phyloP scores from a whole-genome alignment of 2,113 vertebrate species.

The Mirounga angustirostris region DNA sequence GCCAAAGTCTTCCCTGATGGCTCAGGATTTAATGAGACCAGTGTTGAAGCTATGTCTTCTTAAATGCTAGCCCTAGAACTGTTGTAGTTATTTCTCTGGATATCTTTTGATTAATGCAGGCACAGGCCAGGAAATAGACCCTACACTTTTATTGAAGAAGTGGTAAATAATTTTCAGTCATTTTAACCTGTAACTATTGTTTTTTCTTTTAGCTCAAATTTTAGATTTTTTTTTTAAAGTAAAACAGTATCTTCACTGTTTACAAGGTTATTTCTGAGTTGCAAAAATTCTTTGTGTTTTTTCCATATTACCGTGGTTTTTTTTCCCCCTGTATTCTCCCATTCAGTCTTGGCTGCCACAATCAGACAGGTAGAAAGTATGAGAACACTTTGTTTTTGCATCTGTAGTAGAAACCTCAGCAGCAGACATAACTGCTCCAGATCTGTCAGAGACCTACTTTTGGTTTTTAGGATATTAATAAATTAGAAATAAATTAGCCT shows the following conservation, averaged over 20 bases:
- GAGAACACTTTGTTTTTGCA: not conserved
- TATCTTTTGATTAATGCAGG: not conserved
- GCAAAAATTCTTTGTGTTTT: not conserved
- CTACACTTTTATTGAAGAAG: not conserved
- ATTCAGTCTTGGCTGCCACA: not conserved
- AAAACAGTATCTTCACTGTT: not conserved
- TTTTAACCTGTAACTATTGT: not conserved
- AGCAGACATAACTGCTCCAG: not conserved
- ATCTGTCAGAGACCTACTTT: not conserved
- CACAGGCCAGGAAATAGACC: not conserved
- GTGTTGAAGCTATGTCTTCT: not conserved
- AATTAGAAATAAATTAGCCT: not conserved
- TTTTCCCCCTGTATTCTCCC: not conserved
- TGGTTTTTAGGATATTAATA: constrained; percentile 1
- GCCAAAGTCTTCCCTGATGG: not conserved
- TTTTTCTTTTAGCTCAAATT: not conserved
- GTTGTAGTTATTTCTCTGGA: not conserved
- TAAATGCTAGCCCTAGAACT: not conserved
- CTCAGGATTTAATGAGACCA: not conserved
- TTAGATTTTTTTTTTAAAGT: not conserved
- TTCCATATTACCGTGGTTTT: not conserved
- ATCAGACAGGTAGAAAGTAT: not conserved
- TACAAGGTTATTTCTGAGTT: not conserved
- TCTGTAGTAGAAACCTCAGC: not conserved
- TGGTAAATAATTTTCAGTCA: constrained; percentile 29